Base-by-base conservation (phyloP, 1,140 invertebrate genomes). In the Bombus terrestris region DNA sequence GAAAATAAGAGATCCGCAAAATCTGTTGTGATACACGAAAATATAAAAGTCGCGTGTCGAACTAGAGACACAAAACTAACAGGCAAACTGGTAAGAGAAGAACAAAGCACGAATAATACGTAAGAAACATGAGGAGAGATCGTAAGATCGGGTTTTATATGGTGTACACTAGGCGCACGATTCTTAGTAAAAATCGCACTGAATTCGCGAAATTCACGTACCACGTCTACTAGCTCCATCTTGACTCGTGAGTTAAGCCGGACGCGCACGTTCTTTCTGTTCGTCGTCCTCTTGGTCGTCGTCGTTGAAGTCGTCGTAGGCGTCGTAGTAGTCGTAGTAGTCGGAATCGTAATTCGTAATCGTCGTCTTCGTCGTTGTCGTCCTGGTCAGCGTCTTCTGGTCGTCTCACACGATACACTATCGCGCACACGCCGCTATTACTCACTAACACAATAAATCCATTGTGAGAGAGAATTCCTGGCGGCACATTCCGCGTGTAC, bases 391-490 rank as follows among this genome's bases (percentile, higher is more conserved):
- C 64, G 78, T 76, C 77, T 82, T 41, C 47, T 47, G 62, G 8
- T 41, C 83, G 77, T 74, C 78, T n/a, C 69, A 81, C 82, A 78
- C 88, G 59, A 43, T 66, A 66, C 57, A 85, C 82, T 62, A 41
- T 76, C 81, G 62, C 80, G 77, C 83, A 41, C 88, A 53, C 90
- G 84, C 74, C 35, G 86, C 88, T 83, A 57, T 73, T 59, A 82
- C 91, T 93, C 93, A 93, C 94, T 88, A 92, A 94, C 92, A 94
- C 94, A 91, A 93, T 91, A 92, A 90, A 92, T 91, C 93, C 93
- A 94, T 94, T 94, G 93, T 94, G 92, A 92, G 92, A 71, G 92
- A 92, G 92, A 92, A 91, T 94, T 93, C 92, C 92, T 92, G 90
- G 89, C 92, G 89, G 92, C 91, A 89, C 92, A 92, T 92, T 91